A percentile compares a stretch with the other conserved stretches of the same genome.
Evolutionary conservation across 2,888 invertebrate species (phyloP).

Genomic region (Scrobipalpa atriplicella): DNA sequence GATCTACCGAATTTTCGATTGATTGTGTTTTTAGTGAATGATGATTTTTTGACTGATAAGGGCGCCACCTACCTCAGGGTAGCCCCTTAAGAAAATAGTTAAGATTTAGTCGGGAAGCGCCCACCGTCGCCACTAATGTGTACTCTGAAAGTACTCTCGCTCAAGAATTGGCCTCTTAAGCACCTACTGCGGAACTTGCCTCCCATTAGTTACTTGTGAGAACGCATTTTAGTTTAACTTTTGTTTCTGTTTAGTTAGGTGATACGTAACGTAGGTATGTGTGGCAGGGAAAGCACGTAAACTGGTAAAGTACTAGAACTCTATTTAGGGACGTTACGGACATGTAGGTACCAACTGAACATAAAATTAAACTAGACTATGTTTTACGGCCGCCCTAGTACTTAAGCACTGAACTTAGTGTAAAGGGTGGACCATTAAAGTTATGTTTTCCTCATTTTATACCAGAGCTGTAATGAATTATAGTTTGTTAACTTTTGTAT

Average conservation of each 20-base stretch:
- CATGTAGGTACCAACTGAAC: background rate
- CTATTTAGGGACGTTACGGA: background rate
- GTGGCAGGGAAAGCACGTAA: slow-evolving; percentile 35
- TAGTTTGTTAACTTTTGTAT: background rate
- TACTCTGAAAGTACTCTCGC: slow-evolving; percentile 75
- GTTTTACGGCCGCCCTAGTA: slow-evolving; percentile 6
- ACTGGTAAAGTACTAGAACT: slow-evolving; percentile 5
- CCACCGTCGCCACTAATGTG: slow-evolving; percentile 71
- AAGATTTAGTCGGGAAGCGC: slow-evolving; percentile 70
- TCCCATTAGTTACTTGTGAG: slow-evolving; percentile 76
- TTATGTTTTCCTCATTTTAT: background rate
- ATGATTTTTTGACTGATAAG: too few species aligned
- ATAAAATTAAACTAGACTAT: slow-evolving; percentile 12
- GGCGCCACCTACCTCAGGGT: too few species aligned
- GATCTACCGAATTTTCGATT: too few species aligned
- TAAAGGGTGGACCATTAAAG: background rate
- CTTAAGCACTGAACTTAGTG: background rate
- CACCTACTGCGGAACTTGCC: slow-evolving; percentile 71
- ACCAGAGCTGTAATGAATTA: background rate
- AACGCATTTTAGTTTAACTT: slow-evolving; percentile 77
- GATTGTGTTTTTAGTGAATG: too few species aligned
- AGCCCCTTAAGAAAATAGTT: slow-evolving; percentile 80
- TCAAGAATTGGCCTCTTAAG: slow-evolving; percentile 75
- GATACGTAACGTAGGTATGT: slow-evolving; percentile 58
- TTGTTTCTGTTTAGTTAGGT: slow-evolving; percentile 62